phyloP scores from a whole-genome alignment of 1,140 invertebrate genomes.

The Drosophila ogumai region DNA sequence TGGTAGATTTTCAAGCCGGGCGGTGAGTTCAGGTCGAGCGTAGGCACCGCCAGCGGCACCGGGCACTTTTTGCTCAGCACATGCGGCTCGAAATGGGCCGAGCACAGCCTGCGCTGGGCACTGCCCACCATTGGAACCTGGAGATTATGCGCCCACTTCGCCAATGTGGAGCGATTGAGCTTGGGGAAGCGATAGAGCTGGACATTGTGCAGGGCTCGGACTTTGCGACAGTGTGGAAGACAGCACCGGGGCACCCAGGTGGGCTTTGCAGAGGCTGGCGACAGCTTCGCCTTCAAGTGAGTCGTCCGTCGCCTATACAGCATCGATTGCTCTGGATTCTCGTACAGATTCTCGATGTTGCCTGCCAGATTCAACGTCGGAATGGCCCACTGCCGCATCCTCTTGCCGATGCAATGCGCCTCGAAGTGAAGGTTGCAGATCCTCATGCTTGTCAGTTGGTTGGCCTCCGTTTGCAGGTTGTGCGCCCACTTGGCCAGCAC shows the following conservation, averaged over 20 bases:
- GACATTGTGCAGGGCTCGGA: constrained; percentile 69
- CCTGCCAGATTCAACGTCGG: constrained; percentile 73
- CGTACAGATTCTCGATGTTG: constrained; percentile 75
- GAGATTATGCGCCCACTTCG: constrained; percentile 79
- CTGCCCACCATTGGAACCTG: constrained; percentile 73
- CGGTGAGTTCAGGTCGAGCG: constrained; percentile 71
- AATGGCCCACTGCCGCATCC: constrained; percentile 78
- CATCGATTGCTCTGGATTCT: constrained; percentile 73
- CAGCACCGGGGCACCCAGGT: constrained; percentile 80
- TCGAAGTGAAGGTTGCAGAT: constrained; percentile 82
- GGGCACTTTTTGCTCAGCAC: constrained; percentile 80
- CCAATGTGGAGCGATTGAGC: constrained; percentile 72
- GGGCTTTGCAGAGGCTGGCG: constrained; percentile 39
- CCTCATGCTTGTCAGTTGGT: constrained; percentile 47
- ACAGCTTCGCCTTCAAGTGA: constrained; percentile 39
- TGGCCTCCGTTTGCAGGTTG: constrained; percentile 67
- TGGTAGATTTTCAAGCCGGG: constrained; percentile 78
- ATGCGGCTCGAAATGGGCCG: constrained; percentile 74
- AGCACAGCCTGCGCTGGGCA: constrained; percentile 72
- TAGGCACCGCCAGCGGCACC: constrained; percentile 75
- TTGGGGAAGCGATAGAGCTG: constrained; percentile 79
- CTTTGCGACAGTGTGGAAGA: constrained; percentile 76
- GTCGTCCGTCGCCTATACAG: constrained; percentile 67
- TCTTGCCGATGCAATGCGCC: constrained; percentile 77
- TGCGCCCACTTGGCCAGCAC: constrained; percentile 78